Evolutionary conservation across 2,113 vertebrate genomes (phyloP), one percentile per base, ranked within the genome.

Genomic region (Sinosuthora webbiana): DNA sequence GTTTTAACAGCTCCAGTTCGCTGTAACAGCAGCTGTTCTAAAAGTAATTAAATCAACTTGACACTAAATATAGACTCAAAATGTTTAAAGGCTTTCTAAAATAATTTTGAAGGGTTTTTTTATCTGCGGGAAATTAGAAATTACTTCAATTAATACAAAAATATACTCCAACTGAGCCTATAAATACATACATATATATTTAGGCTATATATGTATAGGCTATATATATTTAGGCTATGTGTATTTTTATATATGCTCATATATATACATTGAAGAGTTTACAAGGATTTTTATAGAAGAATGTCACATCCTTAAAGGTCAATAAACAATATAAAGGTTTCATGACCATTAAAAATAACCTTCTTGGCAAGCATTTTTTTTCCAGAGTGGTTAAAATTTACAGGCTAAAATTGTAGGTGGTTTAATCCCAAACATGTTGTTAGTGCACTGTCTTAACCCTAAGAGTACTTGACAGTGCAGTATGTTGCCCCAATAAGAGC

Each of bases 91-190:
- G 70, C 80, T 96, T 95, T 93, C 93, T 92, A 96, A 96, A 96
- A 93, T 94, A 93, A 95, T 96, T 96, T 94, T 96, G 90, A 97
- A 88, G 90, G 33, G 70, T 31, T 49, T 19, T 94, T 95, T 96
- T 93, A 92, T 88, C 57, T 94, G 41, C 10, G 60, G 71, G 27
- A 95, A 96, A 90, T 95, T 74, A 95, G 85, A 97, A 92, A 96
- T 96, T 97, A 96, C 94, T 94, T 94, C 94, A 96, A 86, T 94
- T 95, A 97, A 93, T 96, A 93, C 18, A 49, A 96, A 97, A 96
- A 94, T 95, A 95, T 81, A 74, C 83, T 91, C 42, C 63, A 91
- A 93, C 93, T 65, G 71, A 77, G 55, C 31, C 93, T 96, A 95
- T 94, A 95, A 96, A 95, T 95, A 96, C 27, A 79, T 53, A 69